These are phyloP conservation scores for Protophormia terraenovae DNA, from an alignment of 2,888 invertebrate genomes.

Conservation along the genomic window DNA sequence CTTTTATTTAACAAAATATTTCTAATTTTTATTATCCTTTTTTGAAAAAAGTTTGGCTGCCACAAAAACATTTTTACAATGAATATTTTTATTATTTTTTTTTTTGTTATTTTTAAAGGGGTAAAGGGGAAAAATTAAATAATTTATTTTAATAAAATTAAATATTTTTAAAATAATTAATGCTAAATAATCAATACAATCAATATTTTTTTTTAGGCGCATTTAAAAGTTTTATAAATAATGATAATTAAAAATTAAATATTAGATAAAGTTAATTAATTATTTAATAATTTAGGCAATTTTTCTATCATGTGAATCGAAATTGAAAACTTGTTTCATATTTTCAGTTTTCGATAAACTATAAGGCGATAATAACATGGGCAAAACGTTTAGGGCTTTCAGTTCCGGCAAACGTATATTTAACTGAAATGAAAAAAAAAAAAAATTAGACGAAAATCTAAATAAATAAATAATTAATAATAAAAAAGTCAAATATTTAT, in stretches of 20 bases:
- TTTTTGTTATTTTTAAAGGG: too few species aligned
- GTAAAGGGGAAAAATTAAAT: slow-evolving; percentile 7
- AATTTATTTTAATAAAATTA: slow-evolving; percentile 43
- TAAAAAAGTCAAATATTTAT: too few species aligned
- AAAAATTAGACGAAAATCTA: too few species aligned
- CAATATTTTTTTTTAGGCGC: neutral
- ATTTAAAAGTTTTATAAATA: neutral
- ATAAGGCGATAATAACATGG: slow-evolving; percentile 79
- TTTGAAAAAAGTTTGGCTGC: slow-evolving; percentile 30
- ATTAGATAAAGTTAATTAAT: neutral
- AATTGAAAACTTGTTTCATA: slow-evolving; percentile 79
- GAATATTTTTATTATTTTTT: slow-evolving; percentile 41
- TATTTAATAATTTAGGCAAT: slow-evolving; percentile 74
- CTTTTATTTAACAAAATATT: slow-evolving; percentile 40
- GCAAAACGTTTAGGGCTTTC: slow-evolving; percentile 76
- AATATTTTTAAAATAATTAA: slow-evolving; percentile 36
- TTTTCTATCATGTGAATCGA: slow-evolving; percentile 79
- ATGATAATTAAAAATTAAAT: slow-evolving; percentile 35
- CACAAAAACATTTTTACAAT: slow-evolving; percentile 55
- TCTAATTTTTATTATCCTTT: slow-evolving; percentile 5
- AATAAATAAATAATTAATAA: too few species aligned
- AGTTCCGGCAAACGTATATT: slow-evolving; percentile 79
- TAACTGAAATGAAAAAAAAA: slow-evolving; percentile 71
- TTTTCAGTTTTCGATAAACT: slow-evolving; percentile 80
- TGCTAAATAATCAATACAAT: slow-evolving; percentile 40